Evolutionary conservation across 1,140 invertebrate species (phyloP), one percentile per base, ranked within the genome.

Genomic region (Hypothenemus hampei): DNA sequence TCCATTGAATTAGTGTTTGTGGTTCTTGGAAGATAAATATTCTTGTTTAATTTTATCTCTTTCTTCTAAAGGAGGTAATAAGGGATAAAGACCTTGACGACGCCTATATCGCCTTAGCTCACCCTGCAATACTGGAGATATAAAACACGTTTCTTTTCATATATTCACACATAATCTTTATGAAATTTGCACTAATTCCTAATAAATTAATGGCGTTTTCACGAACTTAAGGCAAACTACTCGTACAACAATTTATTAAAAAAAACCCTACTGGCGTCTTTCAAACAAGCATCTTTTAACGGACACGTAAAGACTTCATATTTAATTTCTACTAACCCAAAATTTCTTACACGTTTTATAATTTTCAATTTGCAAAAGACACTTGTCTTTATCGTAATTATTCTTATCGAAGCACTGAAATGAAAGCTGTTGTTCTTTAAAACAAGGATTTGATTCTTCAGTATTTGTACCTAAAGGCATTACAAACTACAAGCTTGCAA

Each of bases 291-390:
- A 18, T 39, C 16, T 39, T 8, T 18, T 39, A 6, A 37, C 15
- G 11, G 16, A 8, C 16, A 11, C 16, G 21, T 11, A 24, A 40
- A 10, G 6, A 47, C 1, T n/a, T 23, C 10, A 50, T 21, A 19
- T 20, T 21, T 20, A 49, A 45, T 22, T 7, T 79, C 24, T n/a
- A 50, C 59, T 63, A 61, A 70, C 69, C 69, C 69, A 70, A 52
- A 70, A 70, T 18, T 37, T 56, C 56, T 69, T 69, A 68, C 81
- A 84, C 26, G 73, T 75, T 26, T 81, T 82, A 57, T 83, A 84
- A 60, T 84, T 84, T 31, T 78, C 78, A 60, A 84, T 82, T 64
- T 78, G 75, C 3, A 73, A 53, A 65, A 75, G 70, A 61, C 81
- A 84, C 65, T 80, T 79, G n/a, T 77, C 73, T 39, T 75, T 75